Conservation (phyloP, 2,797 vertebrate genomes). For the Sebastolobus alascanus region DNA sequence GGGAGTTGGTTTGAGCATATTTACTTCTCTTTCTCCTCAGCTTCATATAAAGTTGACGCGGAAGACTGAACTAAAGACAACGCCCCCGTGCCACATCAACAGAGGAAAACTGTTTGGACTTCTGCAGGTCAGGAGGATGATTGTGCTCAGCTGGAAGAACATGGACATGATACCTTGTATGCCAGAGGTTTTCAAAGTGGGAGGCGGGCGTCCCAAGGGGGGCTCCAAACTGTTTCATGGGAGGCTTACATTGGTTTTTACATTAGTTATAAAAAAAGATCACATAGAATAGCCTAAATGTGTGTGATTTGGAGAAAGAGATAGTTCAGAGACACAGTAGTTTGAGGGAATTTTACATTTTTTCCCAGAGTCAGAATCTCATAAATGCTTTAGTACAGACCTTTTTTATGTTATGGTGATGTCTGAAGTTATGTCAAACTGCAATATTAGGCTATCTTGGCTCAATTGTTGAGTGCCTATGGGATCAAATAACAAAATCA, state of each 20-base stretch:
- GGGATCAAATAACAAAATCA: too few species aligned
- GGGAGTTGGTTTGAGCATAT: not conserved
- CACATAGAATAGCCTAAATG: not conserved
- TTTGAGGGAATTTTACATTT: fast-evolving
- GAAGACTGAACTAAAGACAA: constrained; percentile 9
- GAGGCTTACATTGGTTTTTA: not conserved
- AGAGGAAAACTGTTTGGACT: constrained; percentile 1
- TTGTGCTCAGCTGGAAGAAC: not conserved
- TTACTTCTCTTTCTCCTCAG: not conserved
- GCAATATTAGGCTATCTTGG: too few species aligned
- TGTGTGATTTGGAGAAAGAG: not conserved
- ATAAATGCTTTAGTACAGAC: too few species aligned
- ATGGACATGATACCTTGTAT: not conserved
- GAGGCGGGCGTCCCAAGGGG: not conserved
- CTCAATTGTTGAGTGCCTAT: too few species aligned
- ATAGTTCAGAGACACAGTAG: not conserved
- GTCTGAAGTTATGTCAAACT: too few species aligned
- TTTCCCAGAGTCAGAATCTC: not conserved
- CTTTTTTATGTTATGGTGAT: too few species aligned
- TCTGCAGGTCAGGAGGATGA: not conserved
- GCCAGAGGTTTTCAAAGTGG: not conserved
- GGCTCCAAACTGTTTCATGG: not conserved
- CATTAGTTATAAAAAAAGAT: not conserved
- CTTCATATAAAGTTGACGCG: not conserved
- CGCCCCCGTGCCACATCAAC: not conserved